phyloP scores from a whole-genome alignment of 2,797 vertebrate species.

The Fringilla coelebs region DNA sequence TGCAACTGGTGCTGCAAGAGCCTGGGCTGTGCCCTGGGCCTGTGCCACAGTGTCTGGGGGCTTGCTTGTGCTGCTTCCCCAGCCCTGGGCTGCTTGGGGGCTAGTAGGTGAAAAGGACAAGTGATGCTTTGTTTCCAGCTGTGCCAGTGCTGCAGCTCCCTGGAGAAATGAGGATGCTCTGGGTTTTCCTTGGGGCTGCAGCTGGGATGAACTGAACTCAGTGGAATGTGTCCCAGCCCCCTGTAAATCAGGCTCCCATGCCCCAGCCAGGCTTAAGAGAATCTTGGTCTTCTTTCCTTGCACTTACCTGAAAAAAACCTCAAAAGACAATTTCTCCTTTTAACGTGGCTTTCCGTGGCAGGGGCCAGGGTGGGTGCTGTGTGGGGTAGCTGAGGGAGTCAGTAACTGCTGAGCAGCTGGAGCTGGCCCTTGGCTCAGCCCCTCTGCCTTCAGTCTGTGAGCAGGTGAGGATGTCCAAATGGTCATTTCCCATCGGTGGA shows the following conservation, averaged over 20 bases:
- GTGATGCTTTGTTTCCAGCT: background rate
- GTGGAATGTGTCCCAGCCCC: background rate
- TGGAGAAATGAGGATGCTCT: background rate
- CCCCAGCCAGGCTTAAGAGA: background rate
- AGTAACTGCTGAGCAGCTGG: background rate
- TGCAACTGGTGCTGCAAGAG: background rate
- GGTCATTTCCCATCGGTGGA: background rate
- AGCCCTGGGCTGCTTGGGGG: background rate
- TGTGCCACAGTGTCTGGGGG: accelerated
- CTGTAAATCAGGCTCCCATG: background rate
- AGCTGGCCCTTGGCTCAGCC: background rate
- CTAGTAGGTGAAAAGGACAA: background rate
- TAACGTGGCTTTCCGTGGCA: accelerated
- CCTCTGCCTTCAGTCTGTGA: background rate
- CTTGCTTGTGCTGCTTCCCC: background rate
- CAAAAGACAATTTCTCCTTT: background rate
- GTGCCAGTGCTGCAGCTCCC: background rate
- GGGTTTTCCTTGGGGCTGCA: background rate
- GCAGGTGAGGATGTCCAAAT: background rate
- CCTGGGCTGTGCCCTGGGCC: background rate
- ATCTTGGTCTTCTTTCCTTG: background rate
- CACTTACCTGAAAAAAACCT: background rate
- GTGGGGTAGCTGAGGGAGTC: background rate
- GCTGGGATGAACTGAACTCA: background rate
- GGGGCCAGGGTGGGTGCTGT: too few species aligned